Base-by-base conservation (phyloP, 2,888 invertebrate species). In the Hybos culiciformis region DNA sequence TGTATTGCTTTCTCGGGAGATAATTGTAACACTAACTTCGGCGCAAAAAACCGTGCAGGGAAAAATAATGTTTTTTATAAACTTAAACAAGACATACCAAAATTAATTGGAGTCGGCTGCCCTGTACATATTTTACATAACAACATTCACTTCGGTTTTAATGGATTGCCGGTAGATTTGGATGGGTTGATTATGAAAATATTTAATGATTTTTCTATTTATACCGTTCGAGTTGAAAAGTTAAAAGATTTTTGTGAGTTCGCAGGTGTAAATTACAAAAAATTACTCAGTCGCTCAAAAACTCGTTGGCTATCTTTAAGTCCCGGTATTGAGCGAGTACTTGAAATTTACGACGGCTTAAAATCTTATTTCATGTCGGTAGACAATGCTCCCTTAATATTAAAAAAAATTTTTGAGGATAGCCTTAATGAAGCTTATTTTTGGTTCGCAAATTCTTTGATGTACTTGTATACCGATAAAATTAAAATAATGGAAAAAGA, bases 1-100 rank as follows among this genome's bases (percentile, higher is more conserved):
- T 47, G 42, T 37, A 29, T 41, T 34, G 42, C 47, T 26, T 39
- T 47, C 31, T 43, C 39, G 18, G 46, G 39, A 9, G 47, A 47
- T 29, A 33, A 17, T 15, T 33, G 33, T 7, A 33, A 33, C 17
- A 33, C 33, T 2, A 33, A 33, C 17, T 33, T 33, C 7, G 33
- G 33, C 4, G 33, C 17, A 3, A 15, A 15, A 33, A 15, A 33
- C 15, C 33, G 33, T 15, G 15, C 33, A 15, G 33, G 33, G 15
- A 33, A 5, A 33, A 33, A 33, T 17, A 33, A 33, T 33, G 33
- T 33, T 6, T 33, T 33, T 15, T 33, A 8, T 11, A 33, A 33
- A 33, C 18, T 33, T 17, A 33, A 33, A 33, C 5, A 33, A 8
- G 33, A 18, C 18, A 15, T 33, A 8, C 17, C 33, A 5, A 14